Percentiles rank a stretch among this genome's conserved stretches.
These are phyloP conservation scores for Troides oblongomaculatus DNA, from an alignment of 2,888 invertebrate species.

Conservation along the genomic window DNA sequence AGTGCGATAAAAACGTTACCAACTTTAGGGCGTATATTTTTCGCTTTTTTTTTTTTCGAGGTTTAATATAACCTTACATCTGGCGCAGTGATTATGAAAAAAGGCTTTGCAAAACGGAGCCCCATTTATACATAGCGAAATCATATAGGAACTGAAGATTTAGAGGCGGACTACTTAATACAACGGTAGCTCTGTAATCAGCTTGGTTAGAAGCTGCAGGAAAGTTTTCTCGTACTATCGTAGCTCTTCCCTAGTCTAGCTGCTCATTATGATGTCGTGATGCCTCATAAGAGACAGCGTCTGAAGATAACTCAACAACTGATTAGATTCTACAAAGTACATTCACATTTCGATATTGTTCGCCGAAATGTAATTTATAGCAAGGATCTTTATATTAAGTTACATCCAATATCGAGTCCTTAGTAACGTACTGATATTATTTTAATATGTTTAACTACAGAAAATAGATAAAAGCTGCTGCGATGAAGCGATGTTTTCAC, in stretches of 20 bases:
- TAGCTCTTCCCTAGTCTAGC: too few species aligned
- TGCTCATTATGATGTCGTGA: too few species aligned
- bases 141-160: too few species aligned
- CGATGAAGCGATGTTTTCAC: conserved; percentile 2
- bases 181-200: too few species aligned
- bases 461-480: conserved; percentile 5
- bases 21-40: background rate
- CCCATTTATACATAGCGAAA: too few species aligned
- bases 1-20: conserved; percentile 7
- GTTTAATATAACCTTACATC: background rate
- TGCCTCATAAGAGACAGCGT: too few species aligned
- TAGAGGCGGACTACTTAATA: too few species aligned
- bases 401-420: background rate
- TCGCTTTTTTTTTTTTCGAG: background rate
- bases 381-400: background rate
- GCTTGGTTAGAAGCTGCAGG: too few species aligned
- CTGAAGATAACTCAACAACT: background rate
- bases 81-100: background rate
- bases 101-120: too few species aligned
- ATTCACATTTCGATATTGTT: background rate
- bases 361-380: background rate
- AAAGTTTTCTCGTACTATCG: too few species aligned
- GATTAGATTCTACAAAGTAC: background rate
- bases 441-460: background rate
- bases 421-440: background rate